Conservation (phyloP, 92 coral and sea anemone species). For the Umimayanthus kanabou region DNA sequence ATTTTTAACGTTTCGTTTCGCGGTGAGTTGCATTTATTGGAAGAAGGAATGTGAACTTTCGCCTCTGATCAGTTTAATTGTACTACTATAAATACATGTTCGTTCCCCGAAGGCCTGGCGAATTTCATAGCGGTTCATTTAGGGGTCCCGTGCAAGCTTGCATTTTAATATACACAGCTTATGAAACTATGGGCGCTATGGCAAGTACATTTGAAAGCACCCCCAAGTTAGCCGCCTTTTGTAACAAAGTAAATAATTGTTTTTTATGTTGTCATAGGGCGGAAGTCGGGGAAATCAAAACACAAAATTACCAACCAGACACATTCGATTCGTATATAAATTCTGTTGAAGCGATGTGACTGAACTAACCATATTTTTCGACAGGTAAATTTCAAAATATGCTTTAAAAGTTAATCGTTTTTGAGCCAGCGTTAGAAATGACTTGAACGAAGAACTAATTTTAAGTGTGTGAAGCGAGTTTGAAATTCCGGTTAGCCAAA, state of each 20-base stretch:
- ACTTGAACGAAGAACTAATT: not conserved
- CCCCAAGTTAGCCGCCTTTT: conserved; percentile 21
- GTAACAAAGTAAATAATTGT: conserved; percentile 36
- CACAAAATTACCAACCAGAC: conserved; percentile 23
- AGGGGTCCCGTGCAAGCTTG: not conserved
- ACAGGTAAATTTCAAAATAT: not conserved
- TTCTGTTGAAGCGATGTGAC: not conserved
- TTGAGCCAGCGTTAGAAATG: not conserved
- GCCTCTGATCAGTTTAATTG: not conserved
- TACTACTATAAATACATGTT: not conserved
- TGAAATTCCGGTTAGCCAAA: not conserved
- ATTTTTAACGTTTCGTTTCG: not conserved
- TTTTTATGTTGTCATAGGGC: conserved; percentile 30
- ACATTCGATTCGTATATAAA: not conserved
- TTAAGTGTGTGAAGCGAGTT: not conserved
- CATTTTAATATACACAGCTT: not conserved
- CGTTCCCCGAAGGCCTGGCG: conserved; percentile 4
- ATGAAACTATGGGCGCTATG: not conserved
- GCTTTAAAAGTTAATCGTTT: not conserved
- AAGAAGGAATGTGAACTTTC: conserved; percentile 24
- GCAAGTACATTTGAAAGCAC: not conserved
- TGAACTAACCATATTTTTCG: not conserved
- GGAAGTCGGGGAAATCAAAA: conserved; percentile 33
- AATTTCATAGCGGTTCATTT: conserved; percentile 1
- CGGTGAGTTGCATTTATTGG: not conserved